Conservation (phyloP, 1,140 invertebrate species). For the Whitmania pigra region DNA sequence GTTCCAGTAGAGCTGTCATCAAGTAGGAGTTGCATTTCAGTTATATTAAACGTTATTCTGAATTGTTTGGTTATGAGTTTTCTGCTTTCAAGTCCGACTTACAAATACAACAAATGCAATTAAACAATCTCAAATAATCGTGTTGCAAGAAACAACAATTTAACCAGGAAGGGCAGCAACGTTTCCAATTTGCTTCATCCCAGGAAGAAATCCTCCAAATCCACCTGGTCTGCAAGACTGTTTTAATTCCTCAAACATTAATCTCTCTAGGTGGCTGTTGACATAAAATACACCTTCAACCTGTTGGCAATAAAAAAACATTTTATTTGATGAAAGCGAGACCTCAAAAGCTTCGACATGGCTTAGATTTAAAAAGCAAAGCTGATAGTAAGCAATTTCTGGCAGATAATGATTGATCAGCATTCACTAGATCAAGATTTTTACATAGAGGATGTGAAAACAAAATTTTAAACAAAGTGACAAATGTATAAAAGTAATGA, state of each 20-base stretch:
- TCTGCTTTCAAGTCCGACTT: no score
- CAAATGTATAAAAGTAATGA: slow-evolving; percentile 10
- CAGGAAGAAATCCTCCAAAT: slow-evolving; percentile 90
- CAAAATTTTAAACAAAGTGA: not conserved
- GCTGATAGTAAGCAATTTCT: slow-evolving; percentile 26
- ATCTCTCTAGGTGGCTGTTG: slow-evolving; percentile 74
- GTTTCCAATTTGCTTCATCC: slow-evolving; percentile 98
- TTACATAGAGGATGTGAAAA: not conserved
- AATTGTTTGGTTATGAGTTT: no score
- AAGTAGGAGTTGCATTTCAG: no score
- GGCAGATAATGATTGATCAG: no score
- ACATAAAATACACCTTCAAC: slow-evolving; percentile 97
- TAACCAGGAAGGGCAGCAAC: slow-evolving; percentile 85
- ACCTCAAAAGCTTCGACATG: not conserved
- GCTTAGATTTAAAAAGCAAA: not conserved
- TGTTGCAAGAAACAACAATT: slow-evolving; percentile 40
- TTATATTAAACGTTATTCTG: no score
- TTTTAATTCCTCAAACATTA: slow-evolving; percentile 93
- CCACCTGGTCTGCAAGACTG: slow-evolving; percentile 71
- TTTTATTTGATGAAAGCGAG: not conserved
- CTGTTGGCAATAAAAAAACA: slow-evolving; percentile 42
- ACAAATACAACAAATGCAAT: no score
- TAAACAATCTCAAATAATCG: not conserved
- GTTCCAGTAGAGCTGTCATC: no score
- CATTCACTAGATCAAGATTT: not conserved